Conservation (phyloP, 1,140 invertebrate genomes). For the Drosophila gunungcola region DNA sequence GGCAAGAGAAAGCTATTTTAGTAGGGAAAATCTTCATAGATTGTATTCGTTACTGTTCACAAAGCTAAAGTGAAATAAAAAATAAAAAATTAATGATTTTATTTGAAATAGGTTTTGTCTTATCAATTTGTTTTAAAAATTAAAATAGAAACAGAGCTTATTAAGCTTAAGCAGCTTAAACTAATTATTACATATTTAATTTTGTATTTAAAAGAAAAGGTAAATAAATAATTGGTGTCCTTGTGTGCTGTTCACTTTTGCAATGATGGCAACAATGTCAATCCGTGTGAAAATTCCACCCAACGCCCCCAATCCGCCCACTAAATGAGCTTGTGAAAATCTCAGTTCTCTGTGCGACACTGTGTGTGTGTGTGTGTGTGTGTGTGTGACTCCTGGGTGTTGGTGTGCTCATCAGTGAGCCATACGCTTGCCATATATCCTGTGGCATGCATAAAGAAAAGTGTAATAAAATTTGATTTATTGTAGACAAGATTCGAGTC, state of each 20-base stretch:
- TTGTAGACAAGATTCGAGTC: constrained; percentile 84
- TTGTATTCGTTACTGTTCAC: too few relatives aligned
- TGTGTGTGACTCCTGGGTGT: constrained; percentile 37
- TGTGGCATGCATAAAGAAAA: constrained; percentile 84
- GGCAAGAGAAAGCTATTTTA: too few relatives aligned
- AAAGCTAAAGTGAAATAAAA: too few relatives aligned
- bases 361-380: constrained; percentile 20
- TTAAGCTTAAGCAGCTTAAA: too few relatives aligned
- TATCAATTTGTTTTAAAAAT: too few relatives aligned
- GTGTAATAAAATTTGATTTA: constrained; percentile 85
- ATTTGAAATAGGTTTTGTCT: too few relatives aligned
- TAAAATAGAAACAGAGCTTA: too few relatives aligned
- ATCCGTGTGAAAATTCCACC: constrained; percentile 36
- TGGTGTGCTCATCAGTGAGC: constrained; percentile 75
- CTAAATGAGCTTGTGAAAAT: constrained; percentile 47
- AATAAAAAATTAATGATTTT: too few relatives aligned
- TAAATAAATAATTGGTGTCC: background rate
- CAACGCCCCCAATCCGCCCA: background rate
- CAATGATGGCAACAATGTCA: constrained; percentile 18
- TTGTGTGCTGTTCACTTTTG: background rate
- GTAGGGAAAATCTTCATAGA: too few relatives aligned
- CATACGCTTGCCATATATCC: constrained; percentile 82
- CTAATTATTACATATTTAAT: too few relatives aligned
- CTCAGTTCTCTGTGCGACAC: constrained; percentile 19
- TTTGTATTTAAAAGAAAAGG: too few relatives aligned